Evolutionary conservation across 2,888 invertebrate species (phyloP), one percentile per base, ranked within the genome.

Genomic region (Alloplasta piceator): DNA sequence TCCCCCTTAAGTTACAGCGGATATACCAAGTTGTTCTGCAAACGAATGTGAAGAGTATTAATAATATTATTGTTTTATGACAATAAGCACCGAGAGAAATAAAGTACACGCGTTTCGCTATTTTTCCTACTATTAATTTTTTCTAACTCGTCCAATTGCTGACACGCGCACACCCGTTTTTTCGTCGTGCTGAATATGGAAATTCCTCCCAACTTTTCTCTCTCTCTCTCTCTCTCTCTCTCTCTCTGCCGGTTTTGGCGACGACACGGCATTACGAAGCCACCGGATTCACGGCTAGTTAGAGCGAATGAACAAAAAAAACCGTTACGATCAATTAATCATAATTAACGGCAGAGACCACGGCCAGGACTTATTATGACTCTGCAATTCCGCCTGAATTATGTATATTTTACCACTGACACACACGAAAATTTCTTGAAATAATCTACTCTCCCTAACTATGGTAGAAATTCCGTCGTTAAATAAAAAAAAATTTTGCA

Each of bases 301-400:
- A 41, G 26, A n/a, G 48, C 9, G 26, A 6, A 39, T 16, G 26
- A 39, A 12, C n/a, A 12, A 26, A 36, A 64, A 46, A 68, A 63
- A 67, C 26, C 48, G 48, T 72, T 71, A 50, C 48, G 66, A 67
- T 76, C 38, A 76, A 76, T 80, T 67, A 72, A 76, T 80, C 76
- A 76, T 72, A 67, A 67, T 67, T 67, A 72, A 58, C 52, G 16
- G 16, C 50, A 12, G 14, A 48, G 48, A 41, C 43, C 58, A 48
- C 55, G 10, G n/a, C 60, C n/a, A 50, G 55, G 58, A 66, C 43
- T 78, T 64, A 71, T 26, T 26, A 72, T 58, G 61, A 64, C 56
- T 14, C 77, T 68, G 50, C 58, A 7, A 50, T 64, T 71, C 58
- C 39, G 50, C 39, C 14, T 26, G 48, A n/a, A 71, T 48, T 39